Evolutionary conservation across 2,888 invertebrate genomes (phyloP), one percentile per base, ranked within the genome.

Genomic region (Leptura quadrifasciata): DNA sequence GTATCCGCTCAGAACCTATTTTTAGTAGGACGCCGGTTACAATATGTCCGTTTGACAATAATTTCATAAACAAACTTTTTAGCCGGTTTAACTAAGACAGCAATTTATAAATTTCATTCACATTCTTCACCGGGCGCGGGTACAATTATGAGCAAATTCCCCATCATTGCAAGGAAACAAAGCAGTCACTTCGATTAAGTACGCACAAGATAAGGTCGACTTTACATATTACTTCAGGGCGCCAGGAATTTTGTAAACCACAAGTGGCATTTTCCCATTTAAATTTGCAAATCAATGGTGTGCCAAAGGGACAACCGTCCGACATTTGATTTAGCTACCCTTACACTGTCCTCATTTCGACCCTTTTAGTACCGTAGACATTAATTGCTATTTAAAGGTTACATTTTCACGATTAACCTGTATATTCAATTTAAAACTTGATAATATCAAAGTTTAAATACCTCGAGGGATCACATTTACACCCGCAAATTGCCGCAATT

Each of bases 381-480:
- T 5, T 27, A 60, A 27, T 17, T 60, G 27, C 0, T 47, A 47
- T 47, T 24, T 20, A 21, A 60, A 60, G 54, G 52, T 52, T 67
- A 52, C 52, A 47, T 47, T 39, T 35, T 39, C 64, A 24, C 15
- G 54, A 27, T 68, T 55, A 68, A 55, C 31, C 17, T 18, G 27
- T 68, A 55, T 35, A 52, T 68, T 68, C 68, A 17, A 60, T 60
- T 68, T 18, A 68, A 57, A 18, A 68, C 55, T 47, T 20, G 68
- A 17, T 35, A 17, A 8, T 52, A 21, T 17, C 31, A 31, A 57
- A 68, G 57, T 68, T 68, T 67, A 24, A 17, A 54, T 54, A 31
- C 58, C 15, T 15, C 58, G n/a, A 27, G 31, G 21, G 17, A 60
- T 27, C 21, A n/a, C 9, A 17, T 9, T 27, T 21, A n/a, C 60